Evolutionary conservation across 2,113 vertebrate genomes (phyloP), one percentile per base, ranked within the genome.

Genomic region (Pleuronectes platessa): DNA sequence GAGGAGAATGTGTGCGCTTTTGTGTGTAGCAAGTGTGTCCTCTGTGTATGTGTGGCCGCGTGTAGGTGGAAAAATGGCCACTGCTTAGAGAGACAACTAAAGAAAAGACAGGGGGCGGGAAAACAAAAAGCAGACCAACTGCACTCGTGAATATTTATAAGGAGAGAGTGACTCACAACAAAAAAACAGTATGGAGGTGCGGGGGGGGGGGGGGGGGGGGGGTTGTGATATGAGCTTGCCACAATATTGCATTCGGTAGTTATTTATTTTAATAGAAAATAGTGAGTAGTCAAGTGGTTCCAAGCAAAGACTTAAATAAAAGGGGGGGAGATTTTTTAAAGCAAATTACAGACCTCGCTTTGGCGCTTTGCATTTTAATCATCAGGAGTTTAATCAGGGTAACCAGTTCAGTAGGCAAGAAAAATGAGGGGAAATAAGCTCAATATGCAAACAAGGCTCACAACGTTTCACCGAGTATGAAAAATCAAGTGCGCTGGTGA

Each of bases 111-210:
- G 76, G 70, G 70, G 86, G 71, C 37, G 24, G 66, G 60, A 74
- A 88, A 81, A 84, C 69, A 88, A 85, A 74, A 83, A 81, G 71
- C 55, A 68, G 74, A 77, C 71, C 54, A 60, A 83, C 71, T 77
- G 79, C 77, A 68, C 64, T 8, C 55, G 59, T 90, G 90, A 89
- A 87, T 93, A 92, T 92, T 93, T 79, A 93, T 92, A 26, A 87
- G 78, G 47, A 51, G 42, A 14, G 61, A 68, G 69, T 72, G 70
- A 84, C 64, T 88, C 61, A 68, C 64, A 65, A 77, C 67, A 58
- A 85, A 74, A 58, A 85, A 74, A 68, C 76, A 78, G 68, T 77
- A 61, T 62, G 54, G 65, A 74, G 62, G 42, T 73, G 71, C 58
- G 71, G 63, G 26, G 63, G 58, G 21, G 9, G 26, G 23, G 70